phyloP scores from a whole-genome alignment of 2,888 invertebrate species.

The Tinea pellionella region DNA sequence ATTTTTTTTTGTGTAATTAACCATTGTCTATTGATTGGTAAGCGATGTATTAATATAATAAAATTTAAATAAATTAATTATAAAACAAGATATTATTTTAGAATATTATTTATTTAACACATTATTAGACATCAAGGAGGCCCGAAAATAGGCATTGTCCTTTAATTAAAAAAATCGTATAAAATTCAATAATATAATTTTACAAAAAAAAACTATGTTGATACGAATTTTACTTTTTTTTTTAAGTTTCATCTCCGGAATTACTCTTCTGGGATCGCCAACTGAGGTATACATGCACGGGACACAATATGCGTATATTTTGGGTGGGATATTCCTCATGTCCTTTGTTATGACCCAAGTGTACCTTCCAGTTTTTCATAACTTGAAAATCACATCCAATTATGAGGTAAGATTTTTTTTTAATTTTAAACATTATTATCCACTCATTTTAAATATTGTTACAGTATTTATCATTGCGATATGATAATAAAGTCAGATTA shows the following conservation, averaged over 20 bases:
- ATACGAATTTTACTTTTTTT: too few species aligned
- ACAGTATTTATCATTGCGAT: constrained; percentile 79
- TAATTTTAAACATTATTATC: too few species aligned
- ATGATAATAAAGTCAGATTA: constrained; percentile 75
- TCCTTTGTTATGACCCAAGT: constrained; percentile 74
- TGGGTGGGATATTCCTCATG: constrained; percentile 73
- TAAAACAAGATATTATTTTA: too few species aligned
- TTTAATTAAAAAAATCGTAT: too few species aligned
- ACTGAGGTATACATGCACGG: constrained; percentile 87
- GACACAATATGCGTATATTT: constrained; percentile 78
- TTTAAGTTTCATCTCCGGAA: constrained; percentile 78
- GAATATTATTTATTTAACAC: too few species aligned
- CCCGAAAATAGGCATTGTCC: too few species aligned
- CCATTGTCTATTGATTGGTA: background rate
- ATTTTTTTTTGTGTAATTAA: too few species aligned
- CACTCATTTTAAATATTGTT: constrained; percentile 26
- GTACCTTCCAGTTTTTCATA: constrained; percentile 80
- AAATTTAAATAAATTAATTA: too few species aligned
- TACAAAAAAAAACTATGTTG: too few species aligned
- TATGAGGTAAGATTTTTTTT: constrained; percentile 72
- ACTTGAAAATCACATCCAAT: constrained; percentile 79
- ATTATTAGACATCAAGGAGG: too few species aligned
- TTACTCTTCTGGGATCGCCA: constrained; percentile 81
- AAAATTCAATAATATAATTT: too few species aligned
- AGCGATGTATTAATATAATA: background rate